Percentiles rank a stretch among this genome's conserved stretches.
phyloP scores from a whole-genome alignment of 2,797 vertebrate species.

The Spinus olivaceus region DNA sequence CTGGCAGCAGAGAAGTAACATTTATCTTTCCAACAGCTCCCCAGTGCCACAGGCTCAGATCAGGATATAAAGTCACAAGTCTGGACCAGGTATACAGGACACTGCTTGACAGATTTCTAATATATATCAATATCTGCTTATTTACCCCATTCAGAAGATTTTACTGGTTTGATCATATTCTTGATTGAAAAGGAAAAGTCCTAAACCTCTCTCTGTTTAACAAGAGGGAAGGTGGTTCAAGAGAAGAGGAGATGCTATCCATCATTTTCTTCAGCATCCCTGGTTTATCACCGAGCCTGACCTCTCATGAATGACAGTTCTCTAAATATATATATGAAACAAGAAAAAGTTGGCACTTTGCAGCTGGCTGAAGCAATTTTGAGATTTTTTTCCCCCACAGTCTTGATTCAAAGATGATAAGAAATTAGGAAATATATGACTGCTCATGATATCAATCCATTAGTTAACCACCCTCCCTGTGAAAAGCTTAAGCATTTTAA shows the following conservation, averaged over 20 bases:
- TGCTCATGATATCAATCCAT: neutral
- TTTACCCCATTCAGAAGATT: neutral
- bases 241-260: neutral
- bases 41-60: neutral
- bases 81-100: neutral
- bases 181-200: neutral
- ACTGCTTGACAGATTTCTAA: neutral
- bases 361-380: neutral
- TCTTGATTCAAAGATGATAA: neutral
- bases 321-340: neutral
- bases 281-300: neutral
- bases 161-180: neutral
- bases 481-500: neutral
- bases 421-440: neutral
- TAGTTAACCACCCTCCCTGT: neutral
- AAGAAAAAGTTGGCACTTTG: neutral
- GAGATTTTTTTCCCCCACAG: neutral
- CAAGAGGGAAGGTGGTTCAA: neutral
- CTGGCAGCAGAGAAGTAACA: neutral
- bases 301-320: neutral
- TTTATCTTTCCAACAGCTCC: neutral
- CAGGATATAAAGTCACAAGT: neutral
- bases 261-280: neutral
- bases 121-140: neutral
- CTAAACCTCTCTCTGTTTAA: neutral